Conservation (phyloP, 2,797 vertebrate genomes). For the Martes flavigula region DNA sequence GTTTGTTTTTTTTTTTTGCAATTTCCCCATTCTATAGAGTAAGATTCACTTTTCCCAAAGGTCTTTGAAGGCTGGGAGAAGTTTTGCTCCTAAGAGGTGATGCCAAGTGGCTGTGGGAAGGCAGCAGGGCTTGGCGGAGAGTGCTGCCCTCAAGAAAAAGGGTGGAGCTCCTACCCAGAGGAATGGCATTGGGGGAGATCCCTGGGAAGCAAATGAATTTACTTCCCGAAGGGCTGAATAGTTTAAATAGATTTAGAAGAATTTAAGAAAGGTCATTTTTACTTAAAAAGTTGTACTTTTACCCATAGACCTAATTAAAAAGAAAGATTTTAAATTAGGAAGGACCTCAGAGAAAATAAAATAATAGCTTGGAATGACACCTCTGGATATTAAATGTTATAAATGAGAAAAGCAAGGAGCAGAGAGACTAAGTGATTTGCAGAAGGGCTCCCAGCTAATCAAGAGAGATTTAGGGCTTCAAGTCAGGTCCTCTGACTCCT, state of each 20-base stretch:
- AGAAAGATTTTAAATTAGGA: conserved; percentile 40
- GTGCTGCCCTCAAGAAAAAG: background rate
- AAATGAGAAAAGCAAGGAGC: background rate
- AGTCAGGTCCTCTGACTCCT: background rate
- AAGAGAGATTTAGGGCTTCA: background rate
- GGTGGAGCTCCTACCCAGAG: background rate
- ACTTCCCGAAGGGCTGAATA: background rate
- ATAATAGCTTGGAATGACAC: background rate
- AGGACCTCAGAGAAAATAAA: conserved; percentile 34
- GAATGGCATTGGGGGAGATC: background rate
- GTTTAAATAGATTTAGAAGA: background rate
- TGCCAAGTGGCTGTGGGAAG: background rate
- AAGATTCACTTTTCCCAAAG: background rate
- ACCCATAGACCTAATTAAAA: conserved; percentile 45
- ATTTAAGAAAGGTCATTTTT: conserved; percentile 42
- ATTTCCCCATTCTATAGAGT: background rate
- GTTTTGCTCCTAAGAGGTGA: background rate
- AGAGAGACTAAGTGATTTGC: background rate
- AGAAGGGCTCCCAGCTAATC: background rate
- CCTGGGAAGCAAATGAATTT: background rate
- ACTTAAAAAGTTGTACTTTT: conserved; percentile 40
- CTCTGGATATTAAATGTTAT: background rate
- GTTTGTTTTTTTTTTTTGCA: background rate
- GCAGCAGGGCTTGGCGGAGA: rapidly evolving
- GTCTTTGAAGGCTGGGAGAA: background rate